Base-by-base conservation (phyloP, 2,113 vertebrate genomes). In the Colaptes auratus region DNA sequence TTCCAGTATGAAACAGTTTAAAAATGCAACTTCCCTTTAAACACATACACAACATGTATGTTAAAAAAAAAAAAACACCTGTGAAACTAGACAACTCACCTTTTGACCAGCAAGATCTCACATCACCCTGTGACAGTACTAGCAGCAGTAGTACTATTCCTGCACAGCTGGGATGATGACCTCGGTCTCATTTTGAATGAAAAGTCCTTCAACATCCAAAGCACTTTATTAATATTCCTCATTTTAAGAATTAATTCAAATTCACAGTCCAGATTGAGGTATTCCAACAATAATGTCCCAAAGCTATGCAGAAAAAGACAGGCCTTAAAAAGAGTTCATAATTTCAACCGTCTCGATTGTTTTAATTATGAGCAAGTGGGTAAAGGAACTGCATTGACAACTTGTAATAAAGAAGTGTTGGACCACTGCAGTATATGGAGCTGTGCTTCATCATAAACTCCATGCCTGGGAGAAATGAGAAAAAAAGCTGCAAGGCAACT, bases 391-490 rank as follows among this genome's bases (percentile, higher is more conserved):
- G 20, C 23, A 67, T 3, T 75, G 8, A 25, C 7, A 69, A 30
- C 42, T 65, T 31, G 16, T n/a, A 55, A 55, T 3, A 19, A 48
- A 72, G 10, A 64, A 30, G 9, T 56, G 76, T 48, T 42, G 70
- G 17, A 3, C 9, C 24, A 42, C 35, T 66, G 42, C 35, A 63
- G n/a, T 27, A 18, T 9, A 44, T 3, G 16, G 18, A 70, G 17
- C 25, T 74, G 23, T 44, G 66, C 12, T 61, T 64, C 46, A 28
- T 8, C 42, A 82, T 5, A 55, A 66, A 69, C 24, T 72, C 52
- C 5, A 27, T 5, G 77, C 4, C 3, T 6, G 30, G 31, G 0
- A 76, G 19, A 81, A 80, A 60, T 0, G 2, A 17, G 44, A 78
- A 63, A 83, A 79, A 46, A 42, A 73, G 1, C 10, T 50, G 44